Base-by-base conservation (phyloP, 2,888 invertebrate genomes). In the Polietes domitor region DNA sequence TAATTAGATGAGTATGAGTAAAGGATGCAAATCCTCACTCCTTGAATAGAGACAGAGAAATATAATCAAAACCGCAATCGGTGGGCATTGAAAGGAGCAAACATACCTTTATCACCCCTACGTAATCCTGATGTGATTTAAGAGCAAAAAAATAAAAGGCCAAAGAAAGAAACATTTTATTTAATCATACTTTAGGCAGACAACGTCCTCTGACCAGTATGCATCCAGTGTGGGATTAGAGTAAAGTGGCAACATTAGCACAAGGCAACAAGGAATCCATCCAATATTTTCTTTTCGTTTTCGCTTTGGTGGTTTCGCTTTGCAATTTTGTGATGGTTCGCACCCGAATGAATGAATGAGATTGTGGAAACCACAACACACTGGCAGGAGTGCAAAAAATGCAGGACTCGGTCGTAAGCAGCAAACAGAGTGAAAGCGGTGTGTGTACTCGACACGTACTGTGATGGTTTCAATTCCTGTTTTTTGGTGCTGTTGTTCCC, bases 41-140 rank as follows among this genome's bases (percentile, higher is more conserved):
- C 58, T 63, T 63, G 28, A n/a, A 21, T 37, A 37, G 17, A n/a
- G 28, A 50, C 15, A 61, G 37, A 32, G 24, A 21, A 26, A 43
- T n/a, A 43, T 43, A 43, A 24, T 68, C 43, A 43, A 43, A 68
- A 24, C 68, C 41, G 21, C 68, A 68, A 37, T 68, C 24, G 43
- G 68, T 43, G 68, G 68, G 53, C 19, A 55, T 28, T 61, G 55
- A 10, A 55, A 24, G 26, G 15, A 24, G 26, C 58, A 58, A 26
- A 19, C 55, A 12, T 15, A 9, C 4, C 37, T 10, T 12, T 32
- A 32, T 32, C 32, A 32, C 7, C 32, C 32, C 37, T n/a, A 26
- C 7, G 26, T 15, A 24, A 12, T 24, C 24, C 10, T 12, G 12
- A 9, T 15, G 5, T 58, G 15, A 58, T 4, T 58, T 58, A 58